These are phyloP conservation scores for Mus pahari DNA, from an alignment of 2,113 vertebrate genomes.

Conservation along the genomic window DNA sequence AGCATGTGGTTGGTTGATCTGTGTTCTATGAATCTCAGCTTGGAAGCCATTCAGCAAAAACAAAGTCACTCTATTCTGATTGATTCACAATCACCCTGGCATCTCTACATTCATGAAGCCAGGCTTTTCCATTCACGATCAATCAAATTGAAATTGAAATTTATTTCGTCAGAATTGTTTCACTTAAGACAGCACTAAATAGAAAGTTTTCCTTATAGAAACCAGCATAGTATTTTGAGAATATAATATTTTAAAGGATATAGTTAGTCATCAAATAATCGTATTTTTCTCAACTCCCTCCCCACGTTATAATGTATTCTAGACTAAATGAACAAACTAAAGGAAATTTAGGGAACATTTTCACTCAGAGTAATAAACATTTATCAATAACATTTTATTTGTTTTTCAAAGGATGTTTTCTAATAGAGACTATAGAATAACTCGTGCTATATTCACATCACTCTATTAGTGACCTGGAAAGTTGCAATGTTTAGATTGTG, in stretches of 20 bases:
- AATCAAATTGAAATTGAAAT: constrained; percentile 50
- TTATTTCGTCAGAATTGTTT: constrained; percentile 10
- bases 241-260: background rate
- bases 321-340: background rate
- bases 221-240: background rate
- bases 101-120: constrained; percentile 32
- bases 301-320: background rate
- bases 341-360: background rate
- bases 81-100: constrained; percentile 58
- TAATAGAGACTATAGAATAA: constrained; percentile 23
- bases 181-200: background rate
- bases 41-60: constrained; percentile 42
- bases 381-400: background rate
- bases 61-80: background rate
- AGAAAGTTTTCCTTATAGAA: background rate
- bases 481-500: background rate
- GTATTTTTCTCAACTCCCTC: background rate
- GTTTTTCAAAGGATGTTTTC: background rate
- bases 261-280: background rate
- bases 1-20: background rate
- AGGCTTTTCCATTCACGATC: constrained; percentile 8
- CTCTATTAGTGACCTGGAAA: background rate
- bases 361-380: background rate
- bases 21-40: constrained; percentile 50
- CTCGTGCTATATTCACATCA: background rate